These are phyloP conservation scores for Nomada fabriciana DNA, from an alignment of 2,888 invertebrate species.

Conservation along the genomic window DNA sequence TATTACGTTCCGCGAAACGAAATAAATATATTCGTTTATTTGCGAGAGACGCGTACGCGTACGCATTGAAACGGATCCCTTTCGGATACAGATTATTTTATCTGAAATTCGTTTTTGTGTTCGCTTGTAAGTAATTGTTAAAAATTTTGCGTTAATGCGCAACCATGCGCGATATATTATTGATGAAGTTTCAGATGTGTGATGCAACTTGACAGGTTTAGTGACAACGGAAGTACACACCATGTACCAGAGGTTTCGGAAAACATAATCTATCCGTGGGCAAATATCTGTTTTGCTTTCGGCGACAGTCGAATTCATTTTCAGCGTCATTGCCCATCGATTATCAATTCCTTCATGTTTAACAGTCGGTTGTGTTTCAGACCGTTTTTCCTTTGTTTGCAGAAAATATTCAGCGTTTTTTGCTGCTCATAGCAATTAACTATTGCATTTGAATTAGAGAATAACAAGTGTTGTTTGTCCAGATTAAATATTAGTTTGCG, in stretches of 20 bases:
- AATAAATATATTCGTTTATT: too few relatives aligned
- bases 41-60: too few relatives aligned
- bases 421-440: too few relatives aligned
- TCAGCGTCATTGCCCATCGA: slow-evolving; percentile 23
- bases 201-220: slow-evolving; percentile 38
- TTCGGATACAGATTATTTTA: not conserved
- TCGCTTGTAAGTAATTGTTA: too few relatives aligned
- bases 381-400: not conserved
- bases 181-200: not conserved
- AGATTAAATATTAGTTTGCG: too few relatives aligned
- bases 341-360: slow-evolving; percentile 48
- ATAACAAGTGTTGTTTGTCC: too few relatives aligned
- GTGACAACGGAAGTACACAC: slow-evolving; percentile 45
- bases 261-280: slow-evolving; percentile 57
- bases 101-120: too few relatives aligned
- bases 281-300: slow-evolving; percentile 31
- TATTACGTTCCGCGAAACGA: too few relatives aligned
- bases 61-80: not conserved
- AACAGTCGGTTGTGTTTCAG: slow-evolving; percentile 18
- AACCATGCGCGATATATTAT: slow-evolving; percentile 39
- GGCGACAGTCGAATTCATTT: slow-evolving; percentile 43
- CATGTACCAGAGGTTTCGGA: slow-evolving; percentile 49
- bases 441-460: too few relatives aligned
- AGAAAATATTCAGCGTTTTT: not conserved
- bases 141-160: slow-evolving; percentile 16